phyloP scores from a whole-genome alignment of 2,113 vertebrate genomes.

The Rhinolophus sinicus region DNA sequence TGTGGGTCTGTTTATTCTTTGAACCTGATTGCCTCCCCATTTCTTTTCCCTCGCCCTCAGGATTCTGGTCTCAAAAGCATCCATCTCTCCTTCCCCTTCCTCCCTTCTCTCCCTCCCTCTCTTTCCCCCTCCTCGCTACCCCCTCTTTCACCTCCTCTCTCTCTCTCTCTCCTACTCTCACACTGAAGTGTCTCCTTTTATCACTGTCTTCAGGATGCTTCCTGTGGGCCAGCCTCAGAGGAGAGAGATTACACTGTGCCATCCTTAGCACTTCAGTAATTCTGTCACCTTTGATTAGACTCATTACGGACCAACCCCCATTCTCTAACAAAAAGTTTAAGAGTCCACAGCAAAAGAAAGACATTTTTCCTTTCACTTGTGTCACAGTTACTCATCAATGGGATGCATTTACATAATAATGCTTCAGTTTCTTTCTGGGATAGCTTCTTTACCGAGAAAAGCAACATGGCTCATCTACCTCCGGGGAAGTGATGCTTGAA shows the following conservation, averaged over 20 bases:
- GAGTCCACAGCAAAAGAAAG: neutral
- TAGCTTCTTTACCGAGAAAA: neutral
- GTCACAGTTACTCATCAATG: neutral
- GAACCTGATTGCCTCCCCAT: neutral
- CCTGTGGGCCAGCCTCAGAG: neutral
- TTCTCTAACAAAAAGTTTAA: neutral
- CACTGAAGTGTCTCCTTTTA: neutral
- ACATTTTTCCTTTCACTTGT: neutral
- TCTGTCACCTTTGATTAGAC: neutral
- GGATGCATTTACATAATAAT: neutral
- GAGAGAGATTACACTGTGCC: neutral
- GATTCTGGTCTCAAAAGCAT: neutral
- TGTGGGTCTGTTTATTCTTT: neutral
- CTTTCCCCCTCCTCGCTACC: neutral
- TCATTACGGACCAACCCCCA: neutral
- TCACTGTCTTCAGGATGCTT: neutral
- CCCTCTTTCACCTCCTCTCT: neutral
- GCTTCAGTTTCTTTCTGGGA: neutral
- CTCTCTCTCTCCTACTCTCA: accelerated
- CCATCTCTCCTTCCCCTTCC: too few relatives aligned
- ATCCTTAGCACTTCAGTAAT: neutral
- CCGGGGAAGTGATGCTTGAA: neutral
- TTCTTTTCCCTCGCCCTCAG: neutral
- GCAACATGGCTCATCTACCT: neutral
- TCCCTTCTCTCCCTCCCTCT: too few relatives aligned